A percentile compares a stretch with the other conserved stretches of the same genome.
Evolutionary conservation across 2,797 vertebrate species (phyloP).

Genomic region (Botia kubotai): DNA sequence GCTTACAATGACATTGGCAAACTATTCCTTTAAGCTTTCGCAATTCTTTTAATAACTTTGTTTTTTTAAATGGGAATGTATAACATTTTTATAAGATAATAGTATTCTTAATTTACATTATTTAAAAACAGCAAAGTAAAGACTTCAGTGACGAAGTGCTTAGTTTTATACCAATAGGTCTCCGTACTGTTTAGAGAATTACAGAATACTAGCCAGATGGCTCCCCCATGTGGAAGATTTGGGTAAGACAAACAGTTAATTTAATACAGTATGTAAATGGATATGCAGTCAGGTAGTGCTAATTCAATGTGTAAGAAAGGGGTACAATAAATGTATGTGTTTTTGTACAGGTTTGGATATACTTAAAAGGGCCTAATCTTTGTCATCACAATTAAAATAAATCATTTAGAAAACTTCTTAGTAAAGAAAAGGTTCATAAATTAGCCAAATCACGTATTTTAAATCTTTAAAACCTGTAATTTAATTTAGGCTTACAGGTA

Average conservation of each 20-base stretch:
- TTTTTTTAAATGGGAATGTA: not conserved
- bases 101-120: not conserved
- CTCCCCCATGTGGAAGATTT: constrained; percentile 68
- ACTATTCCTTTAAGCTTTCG: no score
- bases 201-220: constrained; percentile 63
- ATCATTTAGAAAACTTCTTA: no score
- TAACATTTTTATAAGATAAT: not conserved
- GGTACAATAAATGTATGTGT: not conserved
- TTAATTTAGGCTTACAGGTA: not conserved
- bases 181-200: not conserved
- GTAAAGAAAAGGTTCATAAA: no score
- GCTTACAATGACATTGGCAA: no score
- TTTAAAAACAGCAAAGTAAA: not conserved
- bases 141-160: not conserved
- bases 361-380: no score
- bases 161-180: not conserved
- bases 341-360: no score
- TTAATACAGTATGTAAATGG: not conserved
- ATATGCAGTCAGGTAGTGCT: not conserved
- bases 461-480: no score
- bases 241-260: not conserved
- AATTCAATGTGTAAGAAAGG: not conserved
- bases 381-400: no score
- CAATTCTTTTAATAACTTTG: not conserved
- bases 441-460: no score